Percentiles rank a stretch among this genome's conserved stretches.
phyloP scores from a whole-genome alignment of 1,140 invertebrate genomes.

The Pogonomyrmex barbatus region DNA sequence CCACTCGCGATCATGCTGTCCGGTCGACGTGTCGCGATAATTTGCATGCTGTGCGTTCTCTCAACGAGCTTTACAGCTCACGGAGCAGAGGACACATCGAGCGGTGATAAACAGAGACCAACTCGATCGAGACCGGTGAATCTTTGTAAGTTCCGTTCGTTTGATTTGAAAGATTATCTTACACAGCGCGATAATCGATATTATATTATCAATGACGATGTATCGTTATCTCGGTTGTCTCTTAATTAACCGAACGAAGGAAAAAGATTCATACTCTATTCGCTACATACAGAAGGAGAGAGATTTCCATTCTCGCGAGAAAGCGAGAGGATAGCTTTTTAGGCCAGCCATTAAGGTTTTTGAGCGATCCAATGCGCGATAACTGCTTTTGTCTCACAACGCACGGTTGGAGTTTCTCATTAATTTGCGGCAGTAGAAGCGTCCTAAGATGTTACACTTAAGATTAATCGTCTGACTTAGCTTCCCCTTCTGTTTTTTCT shows the following conservation, averaged over 20 bases:
- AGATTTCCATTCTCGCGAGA: slow-evolving; percentile 10
- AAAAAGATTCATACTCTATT: not conserved
- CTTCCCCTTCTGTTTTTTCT: slow-evolving; percentile 2
- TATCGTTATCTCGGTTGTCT: not conserved
- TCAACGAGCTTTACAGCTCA: not conserved
- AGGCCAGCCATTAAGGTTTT: slow-evolving; percentile 25
- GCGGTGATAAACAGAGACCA: not conserved
- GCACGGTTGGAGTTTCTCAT: slow-evolving; percentile 20
- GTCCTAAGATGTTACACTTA: slow-evolving; percentile 21
- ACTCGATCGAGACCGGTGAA: slow-evolving; percentile 76
- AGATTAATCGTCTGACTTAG: slow-evolving; percentile 51
- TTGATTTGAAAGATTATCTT: not conserved
- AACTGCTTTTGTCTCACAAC: slow-evolving; percentile 21
- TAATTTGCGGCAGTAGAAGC: slow-evolving; percentile 29
- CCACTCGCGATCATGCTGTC: slow-evolving; percentile 35
- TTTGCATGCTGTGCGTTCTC: slow-evolving; percentile 27
- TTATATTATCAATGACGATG: slow-evolving; percentile 15
- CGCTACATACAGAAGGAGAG: not conserved
- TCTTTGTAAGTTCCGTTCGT: slow-evolving; percentile 76
- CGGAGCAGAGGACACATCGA: not conserved
- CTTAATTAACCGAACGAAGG: not conserved
- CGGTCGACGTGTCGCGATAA: not conserved
- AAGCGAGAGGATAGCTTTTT: slow-evolving; percentile 13
- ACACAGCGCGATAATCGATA: not conserved
- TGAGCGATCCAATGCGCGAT: slow-evolving; percentile 5